Evolutionary conservation across 2,797 vertebrate species (phyloP), one percentile per base, ranked within the genome.

Genomic region (Hypotaenidia okinawae): DNA sequence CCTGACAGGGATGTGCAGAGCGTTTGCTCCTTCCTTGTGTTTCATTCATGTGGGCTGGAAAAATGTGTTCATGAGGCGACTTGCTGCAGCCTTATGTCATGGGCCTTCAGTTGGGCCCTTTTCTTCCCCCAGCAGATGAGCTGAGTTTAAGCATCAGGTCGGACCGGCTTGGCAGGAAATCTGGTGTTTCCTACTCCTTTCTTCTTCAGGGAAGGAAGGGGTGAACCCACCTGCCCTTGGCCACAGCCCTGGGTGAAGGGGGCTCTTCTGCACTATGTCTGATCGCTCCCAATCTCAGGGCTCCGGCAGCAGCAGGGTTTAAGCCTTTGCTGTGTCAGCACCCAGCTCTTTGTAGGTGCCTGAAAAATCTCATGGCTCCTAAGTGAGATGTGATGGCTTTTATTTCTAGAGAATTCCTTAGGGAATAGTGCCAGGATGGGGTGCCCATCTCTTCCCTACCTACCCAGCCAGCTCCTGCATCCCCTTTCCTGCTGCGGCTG

Each of bases 31-130:
- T 93, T 91, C 91, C 85, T 96, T 97, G 96, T 93, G 97, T 97
- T 96, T 97, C 95, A 97, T 96, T 97, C 96, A 97, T 98, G 95
- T 57, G 94, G 94, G 94, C 96, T 97, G 97, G 96, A 97, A 97
- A 98, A 97, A 95, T 96, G 93, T 98, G 90, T 94, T 97, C 95
- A 96, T 88, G 94, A 97, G 88, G 78, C 30, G 87, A 96, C 95
- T 97, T 97, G 61, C 96, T 97, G 90, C 96, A 92, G 94, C 93
- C 96, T 97, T 97, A 97, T 97, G 96, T 97, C 97, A 97, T 94
- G 95, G 87, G 85, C 84, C 88, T 96, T 96, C 75, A 79, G 92
- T 74, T 95, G 95, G 94, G 95, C 93, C 96, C 94, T 90, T 93
- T 96, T 86, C 94, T 93, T 43, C 16, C 85, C 93, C 67, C 74